phyloP scores from a whole-genome alignment of 2,113 vertebrate species.

The Eulemur macaco region DNA sequence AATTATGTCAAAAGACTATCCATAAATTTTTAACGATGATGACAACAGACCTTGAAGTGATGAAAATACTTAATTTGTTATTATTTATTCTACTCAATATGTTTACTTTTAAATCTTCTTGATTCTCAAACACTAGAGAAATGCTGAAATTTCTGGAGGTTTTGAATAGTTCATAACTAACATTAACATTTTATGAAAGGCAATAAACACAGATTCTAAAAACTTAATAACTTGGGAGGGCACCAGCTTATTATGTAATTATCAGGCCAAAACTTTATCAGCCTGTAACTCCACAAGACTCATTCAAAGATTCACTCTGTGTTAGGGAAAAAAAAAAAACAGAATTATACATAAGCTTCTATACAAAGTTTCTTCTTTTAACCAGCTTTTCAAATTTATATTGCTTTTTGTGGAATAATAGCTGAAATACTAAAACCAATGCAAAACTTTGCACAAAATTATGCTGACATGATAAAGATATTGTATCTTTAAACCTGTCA shows the following conservation, averaged over 20 bases:
- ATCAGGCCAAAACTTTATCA: slow-evolving; percentile 22
- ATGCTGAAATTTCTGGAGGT: slow-evolving; percentile 37
- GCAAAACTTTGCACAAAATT: not conserved
- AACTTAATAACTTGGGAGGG: slow-evolving; percentile 55
- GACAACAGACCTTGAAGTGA: not conserved
- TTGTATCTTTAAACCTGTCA: not conserved
- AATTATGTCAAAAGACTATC: not conserved
- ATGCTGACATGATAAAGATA: not conserved
- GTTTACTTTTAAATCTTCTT: slow-evolving; percentile 54
- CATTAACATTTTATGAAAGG: slow-evolving; percentile 68
- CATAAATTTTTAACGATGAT: not conserved
- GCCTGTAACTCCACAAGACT: not conserved
- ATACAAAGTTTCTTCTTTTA: not conserved
- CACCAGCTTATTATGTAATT: slow-evolving; percentile 26
- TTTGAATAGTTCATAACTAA: slow-evolving; percentile 65
- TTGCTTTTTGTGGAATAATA: not conserved
- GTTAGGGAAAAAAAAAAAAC: not conserved
- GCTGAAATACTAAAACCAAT: not conserved
- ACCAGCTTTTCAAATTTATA: not conserved
- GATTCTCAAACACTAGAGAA: slow-evolving; percentile 40
- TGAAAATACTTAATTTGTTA: not conserved
- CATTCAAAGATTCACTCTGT: not conserved
- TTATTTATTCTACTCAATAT: slow-evolving; percentile 28
- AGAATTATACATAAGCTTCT: not conserved
- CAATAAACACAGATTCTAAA: slow-evolving; percentile 55